Base-by-base conservation (phyloP, 1,140 invertebrate species). In the Samia ricini region DNA sequence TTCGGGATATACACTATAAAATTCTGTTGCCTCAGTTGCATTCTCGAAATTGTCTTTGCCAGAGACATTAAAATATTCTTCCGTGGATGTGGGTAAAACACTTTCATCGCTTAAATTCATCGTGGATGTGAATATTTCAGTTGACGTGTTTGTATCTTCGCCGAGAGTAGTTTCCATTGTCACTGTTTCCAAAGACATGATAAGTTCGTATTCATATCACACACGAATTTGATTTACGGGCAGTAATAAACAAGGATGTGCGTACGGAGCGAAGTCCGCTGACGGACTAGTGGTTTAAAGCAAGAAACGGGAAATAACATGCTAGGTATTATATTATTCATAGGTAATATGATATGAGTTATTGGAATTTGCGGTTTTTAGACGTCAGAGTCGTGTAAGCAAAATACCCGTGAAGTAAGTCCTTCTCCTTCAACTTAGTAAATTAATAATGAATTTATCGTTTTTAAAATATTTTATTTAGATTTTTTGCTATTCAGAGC, bases 261-360 rank as follows among this genome's bases (percentile, higher is more conserved):
- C 54, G 21, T 63, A 60, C 56, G 19, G 36, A 20, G 18, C 29
- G 29, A 22, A 36, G 51, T 57, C 26, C 36, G 33, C 56, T 63
- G 52, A 57, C 66, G 51, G 60, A 71, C 71, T 71, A 67, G 57
- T 22, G 24, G 51, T 61, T 52, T 66, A 48, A 36, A 64, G 61
- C n/a, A 49, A 33, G 42, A 70, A 77, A 74, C 77, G 77, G 80
- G 80, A 81, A 85, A 78, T 77, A 66, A 75, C 61, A 57, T 69
- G 57, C 72, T 63, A 69, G 51, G 62, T 67, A 74, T 74, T 77
- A 81, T n/a, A n/a, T 76, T 82, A 73, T 70, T 75, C 64, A 73
- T 61, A 64, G 61, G 64, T 61, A 67, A 71, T n/a, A 61, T 67
- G 66, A 66, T 74, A 71, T 66, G 36, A 19, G 15, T 73, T 71